A percentile compares a stretch with the other conserved stretches of the same genome.
These are phyloP conservation scores for Pungitius pungitius DNA, from an alignment of 2,113 vertebrate genomes.

Conservation along the genomic window DNA sequence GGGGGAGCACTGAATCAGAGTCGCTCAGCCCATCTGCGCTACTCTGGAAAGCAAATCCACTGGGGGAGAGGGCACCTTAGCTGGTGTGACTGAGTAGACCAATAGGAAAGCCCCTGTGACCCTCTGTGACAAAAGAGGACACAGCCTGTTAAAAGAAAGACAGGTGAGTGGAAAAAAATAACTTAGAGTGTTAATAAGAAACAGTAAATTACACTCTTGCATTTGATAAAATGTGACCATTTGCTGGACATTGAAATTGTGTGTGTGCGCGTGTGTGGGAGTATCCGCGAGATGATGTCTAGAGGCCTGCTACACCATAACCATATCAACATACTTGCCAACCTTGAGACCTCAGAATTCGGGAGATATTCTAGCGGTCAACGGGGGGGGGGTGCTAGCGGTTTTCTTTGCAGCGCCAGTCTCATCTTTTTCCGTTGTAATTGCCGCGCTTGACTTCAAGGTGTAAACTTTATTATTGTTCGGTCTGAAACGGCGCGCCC, in stretches of 20 bases:
- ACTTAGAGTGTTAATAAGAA: too few relatives aligned
- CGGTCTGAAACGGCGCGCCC: too few relatives aligned
- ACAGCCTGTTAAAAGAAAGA: neutral
- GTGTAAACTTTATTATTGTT: too few relatives aligned
- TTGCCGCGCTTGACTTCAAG: too few relatives aligned
- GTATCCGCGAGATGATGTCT: neutral
- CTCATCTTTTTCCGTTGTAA: too few relatives aligned
- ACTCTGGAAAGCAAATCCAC: slow-evolving; percentile 12
- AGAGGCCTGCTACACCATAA: too few relatives aligned
- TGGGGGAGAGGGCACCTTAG: slow-evolving; percentile 15
- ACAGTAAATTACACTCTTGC: neutral
- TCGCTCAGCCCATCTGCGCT: slow-evolving; percentile 58
- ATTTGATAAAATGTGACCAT: neutral
- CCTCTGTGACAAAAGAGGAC: neutral
- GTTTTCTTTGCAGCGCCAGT: too few relatives aligned
- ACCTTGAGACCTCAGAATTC: too few relatives aligned
- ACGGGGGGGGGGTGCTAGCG: too few relatives aligned
- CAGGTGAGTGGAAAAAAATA: neutral
- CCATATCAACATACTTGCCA: too few relatives aligned
- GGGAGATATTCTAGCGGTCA: too few relatives aligned
- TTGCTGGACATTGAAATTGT: neutral
- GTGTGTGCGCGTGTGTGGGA: neutral
- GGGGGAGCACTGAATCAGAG: slow-evolving; percentile 24
- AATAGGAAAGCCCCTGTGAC: neutral
- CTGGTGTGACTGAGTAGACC: slow-evolving; percentile 5